phyloP scores from a whole-genome alignment of 2,113 vertebrate species.

The Centropristis striata region DNA sequence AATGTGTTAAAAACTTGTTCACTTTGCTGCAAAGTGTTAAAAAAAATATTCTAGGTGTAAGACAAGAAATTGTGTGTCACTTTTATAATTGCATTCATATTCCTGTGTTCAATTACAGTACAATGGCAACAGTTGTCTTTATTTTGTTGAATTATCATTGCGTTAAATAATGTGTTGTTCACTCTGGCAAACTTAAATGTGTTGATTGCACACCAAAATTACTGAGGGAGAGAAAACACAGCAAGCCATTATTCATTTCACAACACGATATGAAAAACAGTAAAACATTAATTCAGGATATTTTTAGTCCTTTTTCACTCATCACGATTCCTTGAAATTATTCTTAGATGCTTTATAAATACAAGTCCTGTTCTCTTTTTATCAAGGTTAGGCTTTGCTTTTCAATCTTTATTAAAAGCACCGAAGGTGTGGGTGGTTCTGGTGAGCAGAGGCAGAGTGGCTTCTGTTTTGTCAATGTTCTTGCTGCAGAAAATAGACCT shows the following conservation, averaged over 20 bases:
- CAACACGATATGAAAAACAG: neutral
- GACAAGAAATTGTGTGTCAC: too few relatives aligned
- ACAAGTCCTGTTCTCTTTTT: neutral
- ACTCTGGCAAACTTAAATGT: neutral
- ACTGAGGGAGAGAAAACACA: neutral
- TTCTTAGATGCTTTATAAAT: conserved; percentile 1
- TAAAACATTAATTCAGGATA: neutral
- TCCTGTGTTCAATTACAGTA: neutral
- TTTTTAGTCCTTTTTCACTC: conserved; percentile 17
- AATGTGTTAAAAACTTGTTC: neutral
- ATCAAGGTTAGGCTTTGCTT: conserved; percentile 4
- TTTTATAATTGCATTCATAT: too few relatives aligned
- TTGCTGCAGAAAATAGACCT: conserved; percentile 1
- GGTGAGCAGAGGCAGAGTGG: neutral
- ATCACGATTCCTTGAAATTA: neutral
- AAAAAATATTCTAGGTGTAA: neutral
- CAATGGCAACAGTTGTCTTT: neutral
- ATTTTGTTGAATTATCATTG: neutral
- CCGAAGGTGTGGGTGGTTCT: conserved; percentile 1
- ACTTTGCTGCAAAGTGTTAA: neutral
- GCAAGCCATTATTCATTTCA: neutral
- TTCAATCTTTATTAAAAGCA: neutral
- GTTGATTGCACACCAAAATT: neutral
- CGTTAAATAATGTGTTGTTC: neutral
- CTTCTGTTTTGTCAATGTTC: conserved; percentile 9